Percentiles rank a stretch among this genome's conserved stretches.
Conservation (phyloP, 2,888 invertebrate genomes). For the Subacronicta megacephala region DNA sequence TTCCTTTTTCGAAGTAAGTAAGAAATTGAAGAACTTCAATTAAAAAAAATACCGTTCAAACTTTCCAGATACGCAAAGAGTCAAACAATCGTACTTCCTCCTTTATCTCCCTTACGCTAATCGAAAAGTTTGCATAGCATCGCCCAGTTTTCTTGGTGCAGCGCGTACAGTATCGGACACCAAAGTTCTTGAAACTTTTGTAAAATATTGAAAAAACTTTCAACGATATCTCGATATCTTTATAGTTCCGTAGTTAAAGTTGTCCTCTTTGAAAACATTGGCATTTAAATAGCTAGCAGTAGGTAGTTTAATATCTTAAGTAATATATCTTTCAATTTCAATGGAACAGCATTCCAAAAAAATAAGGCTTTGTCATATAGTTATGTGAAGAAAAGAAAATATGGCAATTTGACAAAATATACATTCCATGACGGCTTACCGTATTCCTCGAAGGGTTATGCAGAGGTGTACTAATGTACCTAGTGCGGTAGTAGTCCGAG, state of each 20-base stretch:
- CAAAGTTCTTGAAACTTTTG: constrained; percentile 36
- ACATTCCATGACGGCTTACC: no score
- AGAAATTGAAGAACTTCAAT: no score
- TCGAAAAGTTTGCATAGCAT: constrained; percentile 61
- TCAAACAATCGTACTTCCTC: constrained; percentile 57
- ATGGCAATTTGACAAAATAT: no score
- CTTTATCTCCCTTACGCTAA: constrained; percentile 71
- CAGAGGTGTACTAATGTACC: no score
- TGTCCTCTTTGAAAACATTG: constrained; percentile 29
- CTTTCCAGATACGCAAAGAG: constrained; percentile 35
- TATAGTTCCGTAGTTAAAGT: constrained; percentile 49
- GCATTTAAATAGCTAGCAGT: constrained; percentile 31
- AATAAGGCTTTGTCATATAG: no score
- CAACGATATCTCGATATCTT: constrained; percentile 40
- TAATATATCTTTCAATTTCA: constrained; percentile 5
- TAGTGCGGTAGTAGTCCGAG: no score
- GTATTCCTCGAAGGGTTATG: no score
- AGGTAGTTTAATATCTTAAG: constrained; percentile 6
- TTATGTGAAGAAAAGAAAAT: no score
- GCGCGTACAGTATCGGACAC: constrained; percentile 51
- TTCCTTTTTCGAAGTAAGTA: no score
- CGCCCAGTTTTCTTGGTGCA: constrained; percentile 51
- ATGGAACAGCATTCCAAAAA: not conserved
- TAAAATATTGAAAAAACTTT: constrained; percentile 58
- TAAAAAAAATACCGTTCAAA: not conserved